Evolutionary conservation across 2,797 vertebrate genomes (phyloP).

Genomic region (Trachurus trachurus): DNA sequence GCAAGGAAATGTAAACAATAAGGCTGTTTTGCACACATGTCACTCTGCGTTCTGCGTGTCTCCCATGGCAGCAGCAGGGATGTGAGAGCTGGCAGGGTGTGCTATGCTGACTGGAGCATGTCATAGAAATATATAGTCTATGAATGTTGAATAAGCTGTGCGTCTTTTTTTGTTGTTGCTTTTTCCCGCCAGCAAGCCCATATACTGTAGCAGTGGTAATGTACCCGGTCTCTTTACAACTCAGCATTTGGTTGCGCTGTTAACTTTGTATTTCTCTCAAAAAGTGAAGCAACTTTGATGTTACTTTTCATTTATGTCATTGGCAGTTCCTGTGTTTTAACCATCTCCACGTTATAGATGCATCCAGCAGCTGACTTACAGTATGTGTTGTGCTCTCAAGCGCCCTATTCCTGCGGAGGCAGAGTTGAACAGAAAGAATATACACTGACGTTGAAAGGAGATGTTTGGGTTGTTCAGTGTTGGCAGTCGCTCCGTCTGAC

Average conservation of each 20-base stretch:
- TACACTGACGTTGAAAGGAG: not conserved
- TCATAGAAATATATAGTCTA: too few species aligned
- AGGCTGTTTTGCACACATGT: not conserved
- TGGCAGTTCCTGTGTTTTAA: conserved; percentile 2
- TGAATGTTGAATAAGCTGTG: not conserved
- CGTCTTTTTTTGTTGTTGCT: not conserved
- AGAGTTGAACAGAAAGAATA: not conserved
- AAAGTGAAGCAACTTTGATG: not conserved
- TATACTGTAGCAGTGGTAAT: too few species aligned
- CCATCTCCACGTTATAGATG: not conserved
- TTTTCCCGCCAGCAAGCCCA: not conserved
- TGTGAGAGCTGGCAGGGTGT: not conserved
- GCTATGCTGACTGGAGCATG: not conserved
- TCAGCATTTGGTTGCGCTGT: not conserved
- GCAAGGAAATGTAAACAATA: not conserved
- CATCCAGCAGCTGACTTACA: not conserved
- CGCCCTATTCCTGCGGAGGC: not conserved
- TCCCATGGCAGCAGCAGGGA: not conserved
- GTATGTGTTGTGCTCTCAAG: not conserved
- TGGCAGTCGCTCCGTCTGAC: not conserved
- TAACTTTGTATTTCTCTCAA: not conserved
- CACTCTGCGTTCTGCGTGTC: not conserved
- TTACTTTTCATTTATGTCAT: not conserved
- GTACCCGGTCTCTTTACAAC: not conserved
- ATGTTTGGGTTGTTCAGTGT: not conserved